A percentile compares a stretch with the other conserved stretches of the same genome.
These are phyloP conservation scores for Merops nubicus DNA, from an alignment of 2,113 vertebrate species.

Conservation along the genomic window DNA sequence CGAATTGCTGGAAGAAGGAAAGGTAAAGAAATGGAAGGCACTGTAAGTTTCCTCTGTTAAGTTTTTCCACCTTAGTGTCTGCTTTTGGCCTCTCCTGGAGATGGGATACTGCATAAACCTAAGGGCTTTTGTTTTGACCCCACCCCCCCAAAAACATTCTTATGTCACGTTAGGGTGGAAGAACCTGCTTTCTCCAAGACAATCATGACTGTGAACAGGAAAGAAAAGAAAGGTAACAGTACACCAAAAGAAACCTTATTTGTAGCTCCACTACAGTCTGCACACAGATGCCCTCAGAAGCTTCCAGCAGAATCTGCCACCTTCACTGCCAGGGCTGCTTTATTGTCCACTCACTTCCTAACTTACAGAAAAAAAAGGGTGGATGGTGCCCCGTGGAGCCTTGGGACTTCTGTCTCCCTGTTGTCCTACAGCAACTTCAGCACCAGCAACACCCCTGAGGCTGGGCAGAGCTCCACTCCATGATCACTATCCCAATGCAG, in stretches of 20 bases:
- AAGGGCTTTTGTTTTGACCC: neutral
- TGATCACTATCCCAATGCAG: neutral
- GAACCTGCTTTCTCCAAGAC: neutral
- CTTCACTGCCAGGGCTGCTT: neutral
- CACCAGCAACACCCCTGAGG: neutral
- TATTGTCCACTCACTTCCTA: neutral
- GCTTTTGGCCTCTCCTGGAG: neutral
- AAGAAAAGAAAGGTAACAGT: neutral
- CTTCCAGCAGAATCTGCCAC: neutral
- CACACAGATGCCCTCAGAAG: neutral
- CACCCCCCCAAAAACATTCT: neutral
- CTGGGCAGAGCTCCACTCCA: accelerated
- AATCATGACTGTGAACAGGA: neutral
- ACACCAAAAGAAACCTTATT: neutral
- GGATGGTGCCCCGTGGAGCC: accelerated
- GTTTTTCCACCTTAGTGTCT: neutral
- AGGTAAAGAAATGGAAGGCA: neutral
- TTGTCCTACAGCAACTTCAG: neutral
- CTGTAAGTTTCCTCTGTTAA: neutral
- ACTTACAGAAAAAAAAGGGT: neutral
- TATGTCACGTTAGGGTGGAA: neutral
- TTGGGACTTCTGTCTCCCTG: neutral
- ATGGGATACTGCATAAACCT: neutral
- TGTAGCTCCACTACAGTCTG: neutral
- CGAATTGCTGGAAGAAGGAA: neutral